These are phyloP conservation scores for Anoplopoma fimbria DNA, from an alignment of 2,113 vertebrate species.

Conservation along the genomic window DNA sequence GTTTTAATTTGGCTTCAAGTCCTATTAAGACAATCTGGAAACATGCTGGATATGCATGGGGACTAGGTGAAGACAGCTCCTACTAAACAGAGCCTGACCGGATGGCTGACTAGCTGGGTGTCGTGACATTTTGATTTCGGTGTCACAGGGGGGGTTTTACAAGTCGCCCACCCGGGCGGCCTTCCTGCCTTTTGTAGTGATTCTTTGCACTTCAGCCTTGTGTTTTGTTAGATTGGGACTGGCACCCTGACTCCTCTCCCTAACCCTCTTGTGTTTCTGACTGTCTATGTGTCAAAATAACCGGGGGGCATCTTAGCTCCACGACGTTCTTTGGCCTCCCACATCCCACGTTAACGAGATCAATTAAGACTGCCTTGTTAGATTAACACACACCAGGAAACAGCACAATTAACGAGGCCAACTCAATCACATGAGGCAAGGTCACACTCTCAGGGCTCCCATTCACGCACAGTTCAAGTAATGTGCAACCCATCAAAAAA, in stretches of 20 bases:
- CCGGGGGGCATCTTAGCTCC: conserved; percentile 67
- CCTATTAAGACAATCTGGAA: neutral
- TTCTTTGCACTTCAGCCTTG: conserved; percentile 63
- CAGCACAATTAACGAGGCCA: conserved; percentile 45
- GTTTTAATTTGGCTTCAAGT: neutral
- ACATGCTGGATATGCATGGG: neutral
- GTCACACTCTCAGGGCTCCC: conserved; percentile 7
- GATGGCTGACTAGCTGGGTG: conserved; percentile 11
- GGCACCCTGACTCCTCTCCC: conserved; percentile 58
- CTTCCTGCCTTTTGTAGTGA: conserved; percentile 36
- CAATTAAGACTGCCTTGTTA: conserved; percentile 78
- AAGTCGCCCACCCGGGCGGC: conserved; percentile 27
- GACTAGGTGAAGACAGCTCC: conserved; percentile 19
- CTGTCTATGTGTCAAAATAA: conserved; percentile 74
- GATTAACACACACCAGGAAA: conserved; percentile 62
- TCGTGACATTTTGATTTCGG: conserved; percentile 42
- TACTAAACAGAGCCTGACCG: neutral
- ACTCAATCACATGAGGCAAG: conserved; percentile 42
- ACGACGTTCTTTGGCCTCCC: conserved; percentile 51
- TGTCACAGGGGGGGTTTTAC: conserved; percentile 19
- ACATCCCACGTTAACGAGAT: conserved; percentile 76
- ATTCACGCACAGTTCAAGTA: conserved; percentile 9
- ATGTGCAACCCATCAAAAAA: conserved; percentile 21
- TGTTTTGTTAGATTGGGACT: conserved; percentile 50
- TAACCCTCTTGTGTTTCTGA: conserved; percentile 60